A percentile compares a stretch with the other conserved stretches of the same genome.
phyloP scores from a whole-genome alignment of 1,140 invertebrate species.

The Drosophila sechellia region DNA sequence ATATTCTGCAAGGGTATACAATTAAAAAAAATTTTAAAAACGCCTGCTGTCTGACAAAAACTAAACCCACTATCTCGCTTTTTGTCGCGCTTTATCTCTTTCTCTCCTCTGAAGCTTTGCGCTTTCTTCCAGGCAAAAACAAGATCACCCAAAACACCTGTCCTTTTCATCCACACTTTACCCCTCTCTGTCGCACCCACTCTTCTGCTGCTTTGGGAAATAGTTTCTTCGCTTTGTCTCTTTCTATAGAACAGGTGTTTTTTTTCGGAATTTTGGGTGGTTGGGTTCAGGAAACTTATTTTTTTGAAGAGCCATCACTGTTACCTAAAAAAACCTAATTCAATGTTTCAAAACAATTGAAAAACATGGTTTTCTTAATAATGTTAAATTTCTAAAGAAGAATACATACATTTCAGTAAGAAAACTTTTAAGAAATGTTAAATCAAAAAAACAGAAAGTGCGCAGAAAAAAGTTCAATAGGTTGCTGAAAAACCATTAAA shows the following conservation, averaged over 20 bases:
- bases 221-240: slow-evolving; percentile 5
- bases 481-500: no score
- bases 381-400: no score
- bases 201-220: slow-evolving; percentile 19
- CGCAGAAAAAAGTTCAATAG: no score
- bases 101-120: slow-evolving; percentile 18
- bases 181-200: slow-evolving; percentile 17
- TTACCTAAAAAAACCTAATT: no score
- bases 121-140: slow-evolving; percentile 4
- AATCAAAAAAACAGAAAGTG: no score
- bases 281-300: background rate
- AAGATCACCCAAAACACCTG: slow-evolving; percentile 11
- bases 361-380: no score
- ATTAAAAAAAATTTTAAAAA: background rate
- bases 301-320: background rate
- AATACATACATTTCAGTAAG: background rate
- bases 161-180: slow-evolving; percentile 1
- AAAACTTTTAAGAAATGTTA: background rate
- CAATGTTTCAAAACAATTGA: no score
- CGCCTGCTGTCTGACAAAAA: background rate
- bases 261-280: background rate
- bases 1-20: slow-evolving; percentile 19
- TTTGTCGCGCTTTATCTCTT: slow-evolving; percentile 11
- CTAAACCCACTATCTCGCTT: slow-evolving; percentile 3
- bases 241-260: background rate